Percentiles rank a stretch among this genome's conserved stretches.
Conservation (phyloP, 2,888 invertebrate genomes). For the Nomada ruficornis region DNA sequence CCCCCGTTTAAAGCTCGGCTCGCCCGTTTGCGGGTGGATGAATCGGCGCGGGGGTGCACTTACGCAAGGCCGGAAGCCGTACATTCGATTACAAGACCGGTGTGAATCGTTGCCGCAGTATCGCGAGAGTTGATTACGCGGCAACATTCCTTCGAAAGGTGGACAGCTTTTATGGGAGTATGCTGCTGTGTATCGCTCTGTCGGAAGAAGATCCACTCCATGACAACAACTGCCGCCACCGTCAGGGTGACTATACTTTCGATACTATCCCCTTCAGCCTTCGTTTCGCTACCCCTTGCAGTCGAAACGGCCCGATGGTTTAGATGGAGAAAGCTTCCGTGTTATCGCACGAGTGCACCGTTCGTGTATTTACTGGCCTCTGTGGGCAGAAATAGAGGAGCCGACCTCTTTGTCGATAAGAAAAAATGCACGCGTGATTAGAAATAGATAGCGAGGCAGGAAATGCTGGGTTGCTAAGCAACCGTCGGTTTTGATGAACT, state of each 20-base stretch:
- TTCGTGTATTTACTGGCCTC: too few species aligned
- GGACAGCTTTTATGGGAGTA: conserved; percentile 50
- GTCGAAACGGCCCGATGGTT: neutral
- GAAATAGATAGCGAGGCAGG: too few species aligned
- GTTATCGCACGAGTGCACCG: neutral
- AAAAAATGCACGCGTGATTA: too few species aligned
- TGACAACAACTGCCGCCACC: conserved; percentile 36
- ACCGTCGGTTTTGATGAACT: too few species aligned
- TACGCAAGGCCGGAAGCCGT: conserved; percentile 80
- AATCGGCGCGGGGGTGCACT: conserved; percentile 61
- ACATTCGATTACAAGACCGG: conserved; percentile 81
- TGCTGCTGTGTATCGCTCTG: conserved; percentile 44
- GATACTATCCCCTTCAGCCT: neutral
- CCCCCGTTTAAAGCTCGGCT: neutral
- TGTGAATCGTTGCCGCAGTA: conserved; percentile 77
- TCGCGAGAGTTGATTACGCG: conserved; percentile 61
- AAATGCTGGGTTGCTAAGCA: too few species aligned
- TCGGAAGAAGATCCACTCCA: conserved; percentile 46
- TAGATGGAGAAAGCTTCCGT: neutral
- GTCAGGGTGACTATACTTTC: conserved; percentile 46
- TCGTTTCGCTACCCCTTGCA: too few species aligned
- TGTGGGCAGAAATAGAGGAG: too few species aligned
- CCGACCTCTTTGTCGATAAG: too few species aligned
- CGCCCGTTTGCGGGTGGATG: conserved; percentile 22
- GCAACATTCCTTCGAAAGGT: conserved; percentile 40